Conservation (phyloP, 1,140 invertebrate genomes). For the Ceratosolen fusciceps region DNA sequence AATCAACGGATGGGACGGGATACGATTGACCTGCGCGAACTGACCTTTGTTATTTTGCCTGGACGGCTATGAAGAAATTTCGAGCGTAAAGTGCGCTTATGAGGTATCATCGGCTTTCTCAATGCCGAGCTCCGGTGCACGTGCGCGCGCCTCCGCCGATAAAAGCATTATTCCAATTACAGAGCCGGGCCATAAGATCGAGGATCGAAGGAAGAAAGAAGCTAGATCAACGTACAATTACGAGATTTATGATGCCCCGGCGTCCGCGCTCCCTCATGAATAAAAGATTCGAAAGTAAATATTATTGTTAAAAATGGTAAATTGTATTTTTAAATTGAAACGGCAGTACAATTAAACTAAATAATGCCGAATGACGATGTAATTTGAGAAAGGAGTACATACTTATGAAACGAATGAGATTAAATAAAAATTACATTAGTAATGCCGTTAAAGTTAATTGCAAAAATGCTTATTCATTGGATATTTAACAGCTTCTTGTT, state of each 20-base stretch:
- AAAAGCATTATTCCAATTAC: slow-evolving; percentile 37
- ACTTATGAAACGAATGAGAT: neutral
- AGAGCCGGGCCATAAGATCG: neutral
- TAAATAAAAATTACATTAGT: neutral
- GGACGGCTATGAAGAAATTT: slow-evolving; percentile 13
- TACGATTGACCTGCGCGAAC: neutral
- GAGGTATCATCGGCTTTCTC: neutral
- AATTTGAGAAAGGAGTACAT: neutral
- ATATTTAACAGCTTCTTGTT: neutral
- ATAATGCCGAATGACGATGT: neutral
- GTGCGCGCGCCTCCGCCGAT: neutral
- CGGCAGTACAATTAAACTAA: neutral
- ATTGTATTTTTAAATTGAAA: no score
- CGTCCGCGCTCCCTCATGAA: neutral
- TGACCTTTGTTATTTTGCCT: neutral
- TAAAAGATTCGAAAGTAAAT: neutral
- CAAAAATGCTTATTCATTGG: neutral
- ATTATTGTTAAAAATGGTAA: neutral
- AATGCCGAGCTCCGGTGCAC: neutral
- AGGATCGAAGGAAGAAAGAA: neutral
- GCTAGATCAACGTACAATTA: slow-evolving; percentile 23
- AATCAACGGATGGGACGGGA: slow-evolving; percentile 16
- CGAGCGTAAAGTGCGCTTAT: slow-evolving; percentile 20
- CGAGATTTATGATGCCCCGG: neutral
- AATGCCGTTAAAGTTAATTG: neutral